Evolutionary conservation across 2,113 vertebrate species (phyloP), one percentile per base, ranked within the genome.

Genomic region (Crotophaga sulcirostris): DNA sequence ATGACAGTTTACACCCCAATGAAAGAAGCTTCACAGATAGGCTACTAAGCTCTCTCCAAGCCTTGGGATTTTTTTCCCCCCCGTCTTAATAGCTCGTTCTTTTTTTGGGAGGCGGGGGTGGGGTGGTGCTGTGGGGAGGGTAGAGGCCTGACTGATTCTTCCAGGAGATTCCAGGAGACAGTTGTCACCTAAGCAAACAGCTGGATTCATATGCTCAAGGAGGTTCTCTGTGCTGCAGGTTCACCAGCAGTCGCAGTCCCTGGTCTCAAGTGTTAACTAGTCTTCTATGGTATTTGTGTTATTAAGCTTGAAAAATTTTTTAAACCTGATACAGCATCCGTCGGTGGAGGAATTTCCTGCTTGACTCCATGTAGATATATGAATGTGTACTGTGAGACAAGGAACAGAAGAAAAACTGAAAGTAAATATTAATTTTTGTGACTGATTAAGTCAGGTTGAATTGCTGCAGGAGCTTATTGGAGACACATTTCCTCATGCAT

Each of bases 361-460:
- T 74, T 69, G 74, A 26, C 33, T 89, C 82, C 20, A 8, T 69
- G 34, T 33, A 16, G 49, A 31, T 84, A 70, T 63, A 62, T 84
- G 7, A 67, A 23, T 51, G 23, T 76, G 18, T 77, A 28, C 38
- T 31, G 38, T 42, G 28, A 42, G 42, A 68, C 14, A 74, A 85
- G 24, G 16, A n/a, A 72, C 33, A 85, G 66, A 87, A 95, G 45
- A 62, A 91, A 91, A 93, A 80, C 21, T 77, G 58, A 74, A 85
- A 91, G 49, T 68, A 72, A 84, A 38, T 69, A 25, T 18, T 78
- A 6, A 33, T 88, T 91, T 73, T 74, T 56, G 7, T 82, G 33
- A 34, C 34, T 63, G 8, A 44, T 54, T 49, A 49, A 29, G 36
- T 88, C 52, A 16, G 29, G 44, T 28, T 47, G 18, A 79, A 23